Conservation (phyloP, 1,140 invertebrate genomes). For the Drosophila asahinai region DNA sequence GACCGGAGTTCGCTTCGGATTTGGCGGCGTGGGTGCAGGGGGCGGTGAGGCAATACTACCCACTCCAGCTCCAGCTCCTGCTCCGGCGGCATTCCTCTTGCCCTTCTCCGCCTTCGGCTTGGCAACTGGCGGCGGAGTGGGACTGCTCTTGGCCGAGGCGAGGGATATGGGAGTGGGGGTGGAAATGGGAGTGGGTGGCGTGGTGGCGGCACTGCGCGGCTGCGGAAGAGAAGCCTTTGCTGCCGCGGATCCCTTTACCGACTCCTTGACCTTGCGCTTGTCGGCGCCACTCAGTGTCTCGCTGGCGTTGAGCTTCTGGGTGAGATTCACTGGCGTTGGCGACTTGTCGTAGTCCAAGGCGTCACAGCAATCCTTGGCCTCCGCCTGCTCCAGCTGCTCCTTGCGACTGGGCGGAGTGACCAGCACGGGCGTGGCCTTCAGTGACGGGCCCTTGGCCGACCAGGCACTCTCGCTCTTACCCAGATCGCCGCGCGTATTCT, state of each 20-base stretch:
- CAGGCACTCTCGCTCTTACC: conserved; percentile 82
- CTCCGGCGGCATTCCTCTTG: conserved; percentile 37
- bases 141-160: conserved; percentile 31
- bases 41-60: conserved; percentile 10
- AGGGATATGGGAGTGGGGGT: conserved; percentile 40
- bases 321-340: conserved; percentile 71
- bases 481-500: conserved; percentile 73
- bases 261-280: conserved; percentile 59
- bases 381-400: conserved; percentile 26
- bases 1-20: conserved; percentile 65
- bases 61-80: conserved; percentile 3
- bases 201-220: conserved; percentile 34
- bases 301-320: conserved; percentile 49
- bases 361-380: conserved; percentile 40
- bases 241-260: conserved; percentile 21
- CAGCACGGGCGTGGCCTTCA: conserved; percentile 80
- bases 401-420: conserved; percentile 37
- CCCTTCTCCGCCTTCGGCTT: conserved; percentile 50
- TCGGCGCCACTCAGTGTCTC: conserved; percentile 31
- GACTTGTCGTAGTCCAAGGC: conserved; percentile 59
- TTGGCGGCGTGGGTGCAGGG: conserved; percentile 19
- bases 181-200: conserved; percentile 30
- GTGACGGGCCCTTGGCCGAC: conserved; percentile 80
- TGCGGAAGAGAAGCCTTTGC: conserved; percentile 11
- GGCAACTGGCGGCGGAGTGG: conserved; percentile 27